A percentile compares a stretch with the other conserved stretches of the same genome.
These are phyloP conservation scores for Orchestes rusci DNA, from an alignment of 2,888 invertebrate genomes.

Conservation along the genomic window DNA sequence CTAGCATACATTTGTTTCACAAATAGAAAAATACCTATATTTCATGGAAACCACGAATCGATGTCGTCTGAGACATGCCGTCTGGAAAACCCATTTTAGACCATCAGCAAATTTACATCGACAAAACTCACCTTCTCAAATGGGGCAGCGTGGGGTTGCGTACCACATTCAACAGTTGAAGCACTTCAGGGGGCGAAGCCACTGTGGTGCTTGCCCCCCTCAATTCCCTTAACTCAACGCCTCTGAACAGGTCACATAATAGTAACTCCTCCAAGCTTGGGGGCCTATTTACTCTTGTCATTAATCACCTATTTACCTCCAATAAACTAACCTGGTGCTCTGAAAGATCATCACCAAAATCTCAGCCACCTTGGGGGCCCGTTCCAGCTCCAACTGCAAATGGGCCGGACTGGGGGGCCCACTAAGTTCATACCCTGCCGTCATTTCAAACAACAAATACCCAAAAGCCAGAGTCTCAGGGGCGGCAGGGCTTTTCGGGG, in stretches of 20 bases:
- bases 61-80: slow-evolving; percentile 37
- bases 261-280: slow-evolving; percentile 75
- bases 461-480: slow-evolving; percentile 70
- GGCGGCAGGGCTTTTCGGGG: slow-evolving; percentile 50
- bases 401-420: slow-evolving; percentile 69
- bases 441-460: slow-evolving; percentile 86
- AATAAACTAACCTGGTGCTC: slow-evolving; percentile 43
- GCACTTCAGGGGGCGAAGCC: slow-evolving; percentile 34
- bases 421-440: slow-evolving; percentile 74
- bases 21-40: too few relatives aligned
- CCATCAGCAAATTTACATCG: too few relatives aligned
- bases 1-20: too few relatives aligned
- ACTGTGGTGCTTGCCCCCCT: slow-evolving; percentile 65
- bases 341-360: slow-evolving; percentile 73
- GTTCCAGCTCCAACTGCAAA: slow-evolving; percentile 59
- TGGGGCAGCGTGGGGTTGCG: slow-evolving; percentile 35
- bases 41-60: slow-evolving; percentile 40
- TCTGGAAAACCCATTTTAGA: too few relatives aligned
- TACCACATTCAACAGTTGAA: slow-evolving; percentile 38
- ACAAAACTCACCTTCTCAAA: slow-evolving; percentile 39
- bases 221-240: slow-evolving; percentile 83
- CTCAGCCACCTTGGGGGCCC: slow-evolving; percentile 70
- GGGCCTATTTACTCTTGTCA: too few relatives aligned
- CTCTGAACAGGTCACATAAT: slow-evolving; percentile 76
- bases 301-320: too few relatives aligned